These are phyloP conservation scores for Hiodon tergisus DNA, from an alignment of 2,113 vertebrate species.

Conservation along the genomic window DNA sequence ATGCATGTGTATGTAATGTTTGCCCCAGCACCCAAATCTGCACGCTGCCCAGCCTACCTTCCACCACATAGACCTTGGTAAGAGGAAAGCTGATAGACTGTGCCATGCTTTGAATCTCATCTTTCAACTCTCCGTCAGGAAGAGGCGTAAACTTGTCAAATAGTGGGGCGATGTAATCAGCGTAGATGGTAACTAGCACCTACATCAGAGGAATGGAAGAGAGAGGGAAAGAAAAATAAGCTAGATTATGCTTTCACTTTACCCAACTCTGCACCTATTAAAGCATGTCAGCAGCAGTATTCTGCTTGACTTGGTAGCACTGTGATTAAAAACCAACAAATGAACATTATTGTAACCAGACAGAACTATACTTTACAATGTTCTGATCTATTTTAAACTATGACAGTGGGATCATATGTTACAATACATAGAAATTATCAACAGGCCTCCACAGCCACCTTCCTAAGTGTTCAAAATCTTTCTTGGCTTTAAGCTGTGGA, in stretches of 20 bases:
- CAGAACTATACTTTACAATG: background rate
- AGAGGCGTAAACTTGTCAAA: slow-evolving; percentile 96
- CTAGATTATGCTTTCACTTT: no score
- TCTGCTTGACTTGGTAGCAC: background rate
- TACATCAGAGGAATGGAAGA: slow-evolving; percentile 44
- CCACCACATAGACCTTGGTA: slow-evolving; percentile 95
- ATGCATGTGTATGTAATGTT: no score
- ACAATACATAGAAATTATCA: no score
- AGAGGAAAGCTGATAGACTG: slow-evolving; percentile 88
- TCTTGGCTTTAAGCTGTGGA: background rate
- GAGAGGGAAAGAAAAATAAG: background rate
- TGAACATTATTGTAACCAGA: background rate
- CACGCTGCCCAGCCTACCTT: slow-evolving; percentile 68
- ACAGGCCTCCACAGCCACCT: no score
- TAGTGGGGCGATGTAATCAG: slow-evolving; percentile 94
- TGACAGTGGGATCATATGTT: no score
- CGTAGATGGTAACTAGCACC: slow-evolving; percentile 98
- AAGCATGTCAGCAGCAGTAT: background rate
- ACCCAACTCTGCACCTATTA: background rate
- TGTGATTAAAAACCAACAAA: background rate
- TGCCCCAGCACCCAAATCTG: no score
- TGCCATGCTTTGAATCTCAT: slow-evolving; percentile 87
- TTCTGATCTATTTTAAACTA: background rate
- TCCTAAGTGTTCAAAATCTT: no score
- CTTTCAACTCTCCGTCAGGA: slow-evolving; percentile 88